A percentile compares a stretch with the other conserved stretches of the same genome.
These are phyloP conservation scores for Thelaira solivaga DNA, from an alignment of 2,888 invertebrate genomes.

Conservation along the genomic window DNA sequence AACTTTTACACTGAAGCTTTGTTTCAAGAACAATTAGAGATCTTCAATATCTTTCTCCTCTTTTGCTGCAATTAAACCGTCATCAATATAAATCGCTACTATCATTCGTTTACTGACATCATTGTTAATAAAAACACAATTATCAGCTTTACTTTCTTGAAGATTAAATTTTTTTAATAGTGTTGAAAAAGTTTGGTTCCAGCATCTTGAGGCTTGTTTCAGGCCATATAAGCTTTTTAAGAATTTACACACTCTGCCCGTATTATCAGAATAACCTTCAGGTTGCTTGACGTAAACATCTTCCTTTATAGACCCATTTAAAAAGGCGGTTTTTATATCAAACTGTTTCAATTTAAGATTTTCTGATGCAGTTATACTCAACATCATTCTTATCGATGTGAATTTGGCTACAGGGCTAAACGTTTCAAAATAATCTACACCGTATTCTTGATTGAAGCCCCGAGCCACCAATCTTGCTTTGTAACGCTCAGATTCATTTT, in stretches of 20 bases:
- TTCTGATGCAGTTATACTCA: constrained; percentile 5
- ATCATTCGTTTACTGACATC: too few relatives aligned
- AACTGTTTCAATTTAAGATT: constrained; percentile 48
- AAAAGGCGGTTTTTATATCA: constrained; percentile 57
- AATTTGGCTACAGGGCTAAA: constrained; percentile 42
- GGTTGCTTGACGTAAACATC: constrained; percentile 58
- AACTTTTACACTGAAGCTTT: too few relatives aligned
- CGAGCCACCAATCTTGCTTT: constrained; percentile 55
- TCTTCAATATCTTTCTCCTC: too few relatives aligned
- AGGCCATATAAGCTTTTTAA: too few relatives aligned
- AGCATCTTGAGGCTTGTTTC: too few relatives aligned
- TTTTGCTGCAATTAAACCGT: too few relatives aligned
- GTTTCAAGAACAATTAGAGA: too few relatives aligned
- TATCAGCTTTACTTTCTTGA: too few relatives aligned
- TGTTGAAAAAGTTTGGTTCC: too few relatives aligned
- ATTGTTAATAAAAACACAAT: too few relatives aligned
- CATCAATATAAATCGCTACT: too few relatives aligned
- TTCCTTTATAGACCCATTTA: constrained; percentile 53
- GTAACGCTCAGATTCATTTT: constrained; percentile 23
- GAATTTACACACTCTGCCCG: constrained; percentile 59
- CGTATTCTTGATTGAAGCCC: constrained; percentile 29
- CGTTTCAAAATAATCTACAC: constrained; percentile 60
- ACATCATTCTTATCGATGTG: constrained; percentile 46
- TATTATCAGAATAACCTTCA: constrained; percentile 57
- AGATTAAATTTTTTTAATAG: too few relatives aligned